Conservation (phyloP, 2,888 invertebrate genomes). For the Biston stratarius region DNA sequence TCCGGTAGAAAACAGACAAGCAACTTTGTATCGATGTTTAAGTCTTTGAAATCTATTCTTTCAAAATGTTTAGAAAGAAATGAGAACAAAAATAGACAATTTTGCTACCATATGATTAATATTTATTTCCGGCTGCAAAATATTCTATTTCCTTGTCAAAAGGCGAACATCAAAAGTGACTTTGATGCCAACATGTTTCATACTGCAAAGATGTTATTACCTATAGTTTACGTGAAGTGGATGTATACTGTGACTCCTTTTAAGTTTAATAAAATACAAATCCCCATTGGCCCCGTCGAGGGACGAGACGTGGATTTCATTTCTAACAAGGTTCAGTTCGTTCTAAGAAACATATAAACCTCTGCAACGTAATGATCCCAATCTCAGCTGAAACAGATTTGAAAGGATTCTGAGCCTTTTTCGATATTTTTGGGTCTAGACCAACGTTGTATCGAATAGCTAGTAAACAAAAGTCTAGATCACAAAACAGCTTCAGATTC, state of each 20-base stretch:
- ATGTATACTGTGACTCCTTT: constrained; percentile 16
- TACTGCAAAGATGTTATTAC: not conserved
- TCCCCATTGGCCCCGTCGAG: constrained; percentile 21
- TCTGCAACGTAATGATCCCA: constrained; percentile 15
- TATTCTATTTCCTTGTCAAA: no score
- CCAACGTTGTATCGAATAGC: constrained; percentile 1
- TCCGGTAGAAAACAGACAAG: no score
- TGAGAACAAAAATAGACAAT: no score
- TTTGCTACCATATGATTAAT: no score
- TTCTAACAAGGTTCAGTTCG: constrained; percentile 19
- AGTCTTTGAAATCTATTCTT: no score
- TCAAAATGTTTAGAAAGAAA: no score
- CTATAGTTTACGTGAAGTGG: constrained; percentile 15
- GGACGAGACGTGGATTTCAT: constrained; percentile 34
- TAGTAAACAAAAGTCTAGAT: constrained; percentile 2
- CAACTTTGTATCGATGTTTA: no score
- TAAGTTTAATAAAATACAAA: constrained; percentile 40
- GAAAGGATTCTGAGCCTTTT: constrained; percentile 11
- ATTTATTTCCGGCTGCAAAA: no score
- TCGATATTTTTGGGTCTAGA: constrained; percentile 1
- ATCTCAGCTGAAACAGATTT: constrained; percentile 14
- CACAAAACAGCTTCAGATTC: constrained; percentile 2
- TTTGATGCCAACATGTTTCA: not conserved
- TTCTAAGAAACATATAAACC: constrained; percentile 22
- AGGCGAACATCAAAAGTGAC: not conserved